Percentiles rank a stretch among this genome's conserved stretches.
phyloP scores from a whole-genome alignment of 2,797 vertebrate species.

The Bradypus variegatus region DNA sequence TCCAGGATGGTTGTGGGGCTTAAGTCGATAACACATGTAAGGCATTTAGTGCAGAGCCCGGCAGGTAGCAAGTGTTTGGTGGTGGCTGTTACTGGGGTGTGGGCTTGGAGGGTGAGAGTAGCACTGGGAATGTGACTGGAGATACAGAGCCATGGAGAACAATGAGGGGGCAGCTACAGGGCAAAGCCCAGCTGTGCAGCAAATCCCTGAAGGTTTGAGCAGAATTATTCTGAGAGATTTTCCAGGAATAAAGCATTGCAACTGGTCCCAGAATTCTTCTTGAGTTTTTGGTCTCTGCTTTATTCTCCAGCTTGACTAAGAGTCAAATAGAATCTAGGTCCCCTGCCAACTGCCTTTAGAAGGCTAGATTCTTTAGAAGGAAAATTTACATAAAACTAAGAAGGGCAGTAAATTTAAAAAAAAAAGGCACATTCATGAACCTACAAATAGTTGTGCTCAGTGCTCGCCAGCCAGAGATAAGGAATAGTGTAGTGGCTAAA shows the following conservation, averaged over 20 bases:
- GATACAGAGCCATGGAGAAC: neutral
- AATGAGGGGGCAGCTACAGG: neutral
- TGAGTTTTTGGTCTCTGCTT: conserved; percentile 9
- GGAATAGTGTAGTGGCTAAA: neutral
- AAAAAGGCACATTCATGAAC: neutral
- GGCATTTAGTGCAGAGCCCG: neutral
- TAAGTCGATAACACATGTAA: neutral
- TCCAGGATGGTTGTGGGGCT: neutral
- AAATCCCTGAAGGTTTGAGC: neutral
- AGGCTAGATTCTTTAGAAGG: neutral
- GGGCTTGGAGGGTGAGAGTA: neutral
- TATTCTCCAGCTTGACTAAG: neutral
- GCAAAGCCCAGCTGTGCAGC: neutral
- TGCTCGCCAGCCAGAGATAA: neutral
- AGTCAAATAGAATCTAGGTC: neutral
- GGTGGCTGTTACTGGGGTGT: neutral
- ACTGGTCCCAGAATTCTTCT: conserved; percentile 17
- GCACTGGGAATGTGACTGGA: neutral
- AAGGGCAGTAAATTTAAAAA: neutral
- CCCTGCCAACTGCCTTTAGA: neutral
- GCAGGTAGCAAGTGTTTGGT: neutral
- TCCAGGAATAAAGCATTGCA: neutral
- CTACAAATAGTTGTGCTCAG: neutral
- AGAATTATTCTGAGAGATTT: conserved; percentile 19
- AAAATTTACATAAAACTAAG: conserved; percentile 23